Evolutionary conservation across 2,113 vertebrate genomes (phyloP), one percentile per base, ranked within the genome.

Genomic region (Spea multiplicata): DNA sequence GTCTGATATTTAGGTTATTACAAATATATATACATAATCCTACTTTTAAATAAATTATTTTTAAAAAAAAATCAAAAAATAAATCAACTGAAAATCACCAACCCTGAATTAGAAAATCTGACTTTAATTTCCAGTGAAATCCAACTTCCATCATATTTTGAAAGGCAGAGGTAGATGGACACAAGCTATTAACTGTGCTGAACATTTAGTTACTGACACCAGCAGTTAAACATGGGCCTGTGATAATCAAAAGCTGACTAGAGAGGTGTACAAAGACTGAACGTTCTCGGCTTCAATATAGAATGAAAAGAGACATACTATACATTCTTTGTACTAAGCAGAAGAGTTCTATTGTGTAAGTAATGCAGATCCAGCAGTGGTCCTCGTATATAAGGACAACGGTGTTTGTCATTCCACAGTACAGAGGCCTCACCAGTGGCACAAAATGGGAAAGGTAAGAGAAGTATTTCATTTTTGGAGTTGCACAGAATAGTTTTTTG

Each of bases 361-460:
- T 78, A 78, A 52, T 78, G 76, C 76, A 78, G 69, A 78, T 78
- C 59, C 61, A 78, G 76, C 76, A 78, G 66, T 17, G 69, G 59
- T 55, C 44, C 46, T 78, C 44, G 30, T 78, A 78, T 78, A 72
- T 78, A 78, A 78, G 55, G 16, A 30, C 16, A 55, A 57, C 12
- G 55, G 9, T 75, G 61, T 72, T 61, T 72, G 46, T 72, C 61
- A 78, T 78, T 72, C 59, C 59, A 72, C 69, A 72, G 70, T 44
- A 78, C 59, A 13, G 61, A 66, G 59, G 59, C 59, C 66, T 55
- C 69, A 65, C 7, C 59, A 66, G 30, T 72, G 59, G 53, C 30
- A 30, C 59, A 78, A 53, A 78, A 78, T 78, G 76, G 76, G 68
- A 47, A 78, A 78, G 76, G 76, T 78, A 78, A 71, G 50, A n/a